Percentiles rank a stretch among this genome's conserved stretches.
These are phyloP conservation scores for Anthrax anthrax DNA, from an alignment of 2,888 invertebrate genomes.

Conservation along the genomic window DNA sequence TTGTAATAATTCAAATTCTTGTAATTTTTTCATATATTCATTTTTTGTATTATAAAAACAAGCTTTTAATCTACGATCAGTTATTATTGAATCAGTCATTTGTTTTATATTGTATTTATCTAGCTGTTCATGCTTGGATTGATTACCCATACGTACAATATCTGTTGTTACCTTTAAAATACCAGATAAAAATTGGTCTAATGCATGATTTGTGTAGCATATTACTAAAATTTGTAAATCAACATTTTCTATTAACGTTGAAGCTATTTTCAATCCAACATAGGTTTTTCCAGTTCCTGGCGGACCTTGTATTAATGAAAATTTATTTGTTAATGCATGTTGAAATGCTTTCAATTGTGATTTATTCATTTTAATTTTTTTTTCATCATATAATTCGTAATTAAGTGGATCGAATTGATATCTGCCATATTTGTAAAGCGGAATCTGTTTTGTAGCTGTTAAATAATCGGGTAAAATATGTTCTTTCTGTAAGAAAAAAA, in stretches of 20 bases:
- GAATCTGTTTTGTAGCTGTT: slow-evolving; percentile 11
- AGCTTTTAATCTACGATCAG: slow-evolving; percentile 19
- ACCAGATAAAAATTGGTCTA: slow-evolving; percentile 73
- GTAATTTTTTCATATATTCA: slow-evolving; percentile 23
- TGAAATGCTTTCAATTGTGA: slow-evolving; percentile 53
- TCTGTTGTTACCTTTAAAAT: slow-evolving; percentile 42
- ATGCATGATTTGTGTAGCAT: slow-evolving; percentile 73
- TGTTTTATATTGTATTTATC: slow-evolving; percentile 37
- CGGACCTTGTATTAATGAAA: slow-evolving; percentile 71
- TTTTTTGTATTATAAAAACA: slow-evolving; percentile 21
- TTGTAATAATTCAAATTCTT: slow-evolving; percentile 21
- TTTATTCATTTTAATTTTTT: slow-evolving; percentile 41
- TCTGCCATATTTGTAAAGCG: slow-evolving; percentile 16
- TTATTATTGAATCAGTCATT: slow-evolving; percentile 10
- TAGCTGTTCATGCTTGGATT: slow-evolving; percentile 45
- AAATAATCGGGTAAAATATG: slow-evolving; percentile 30
- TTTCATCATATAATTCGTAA: slow-evolving; percentile 36
- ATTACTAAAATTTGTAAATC: slow-evolving; percentile 52
- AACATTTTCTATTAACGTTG: slow-evolving; percentile 48
- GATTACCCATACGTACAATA: slow-evolving; percentile 55
- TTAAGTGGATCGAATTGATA: slow-evolving; percentile 16
- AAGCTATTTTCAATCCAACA: slow-evolving; percentile 59
- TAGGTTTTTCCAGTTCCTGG: slow-evolving; percentile 82
- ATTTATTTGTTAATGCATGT: slow-evolving; percentile 53
- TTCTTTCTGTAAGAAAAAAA: slow-evolving; percentile 10